Base-by-base conservation (phyloP, 2,113 vertebrate genomes). In the Mola mola region DNA sequence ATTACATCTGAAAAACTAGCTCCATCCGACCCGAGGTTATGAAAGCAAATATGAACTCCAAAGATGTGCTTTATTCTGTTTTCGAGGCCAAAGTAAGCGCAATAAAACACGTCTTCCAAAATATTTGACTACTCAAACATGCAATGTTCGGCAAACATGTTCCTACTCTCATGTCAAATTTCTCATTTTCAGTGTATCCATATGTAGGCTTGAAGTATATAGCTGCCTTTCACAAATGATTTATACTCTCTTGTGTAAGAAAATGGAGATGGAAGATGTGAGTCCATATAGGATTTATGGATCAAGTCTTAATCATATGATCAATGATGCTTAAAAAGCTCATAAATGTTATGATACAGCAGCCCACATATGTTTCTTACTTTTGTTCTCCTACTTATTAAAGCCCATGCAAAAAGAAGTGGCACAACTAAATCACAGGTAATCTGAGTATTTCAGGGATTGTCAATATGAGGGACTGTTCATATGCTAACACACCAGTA, bases 11-110 rank as follows among this genome's bases (percentile, higher is more conserved):
- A 85, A 64, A 78, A 73, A 84, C 49, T 49, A 43, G 50, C 38
- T 36, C 46, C 51, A 63, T 42, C 65, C 2, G 59, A 72, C 75
- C 64, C 28, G 20, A 74, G 78, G 84, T 89, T 86, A 87, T 53
- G 37, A 68, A 85, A 88, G 75, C 82, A 91, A 62, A 72, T 8
- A 11, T 50, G 64, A 74, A 43, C 26, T 55, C 31, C 26, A 58
- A 57, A 75, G n/a, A n/a, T 65, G 67, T 51, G 71, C 67, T 72
- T 53, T 13, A 40, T 47, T 77, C 19, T 40, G 38, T 20, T 58
- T 72, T 59, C 16, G 33, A 46, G 17, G 78, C 79, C 89, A 88
- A 88, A 62, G 58, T n/a, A n/a, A n/a, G n/a, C n/a, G n/a, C n/a
- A n/a, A n/a, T n/a, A 66, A 89, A 83, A 72, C 33, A 49, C 2